Conservation (phyloP, 2,797 vertebrate genomes). For the Phylloscopus collybita region DNA sequence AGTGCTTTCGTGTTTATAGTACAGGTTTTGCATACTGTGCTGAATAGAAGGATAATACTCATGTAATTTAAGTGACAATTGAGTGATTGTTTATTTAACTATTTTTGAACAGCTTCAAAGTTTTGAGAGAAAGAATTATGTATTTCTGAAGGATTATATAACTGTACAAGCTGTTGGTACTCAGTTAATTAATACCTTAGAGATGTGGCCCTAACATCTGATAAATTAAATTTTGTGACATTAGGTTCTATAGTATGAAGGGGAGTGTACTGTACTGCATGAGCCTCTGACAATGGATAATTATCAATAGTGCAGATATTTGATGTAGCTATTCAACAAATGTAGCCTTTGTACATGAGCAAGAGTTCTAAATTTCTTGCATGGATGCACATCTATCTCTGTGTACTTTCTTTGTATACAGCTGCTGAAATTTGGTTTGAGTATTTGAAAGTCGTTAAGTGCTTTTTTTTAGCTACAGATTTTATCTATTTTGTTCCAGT, state of each 20-base stretch:
- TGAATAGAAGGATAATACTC: neutral
- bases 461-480: neutral
- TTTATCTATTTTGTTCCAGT: neutral
- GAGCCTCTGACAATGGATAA: neutral
- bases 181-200: conserved; percentile 33
- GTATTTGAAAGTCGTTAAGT: neutral
- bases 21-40: neutral
- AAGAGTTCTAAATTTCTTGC: neutral
- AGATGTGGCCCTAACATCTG: neutral
- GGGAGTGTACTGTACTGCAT: neutral
- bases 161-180: conserved; percentile 13
- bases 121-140: neutral
- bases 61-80: conserved; percentile 11
- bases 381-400: neutral
- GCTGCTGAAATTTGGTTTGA: neutral
- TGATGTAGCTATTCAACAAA: conserved; percentile 2
- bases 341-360: neutral
- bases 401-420: neutral
- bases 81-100: conserved; percentile 32
- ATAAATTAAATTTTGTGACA: conserved; percentile 14
- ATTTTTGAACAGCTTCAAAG: conserved; percentile 20
- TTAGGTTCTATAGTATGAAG: neutral
- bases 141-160: conserved; percentile 14
- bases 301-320: neutral
- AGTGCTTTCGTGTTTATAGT: neutral